A percentile compares a stretch with the other conserved stretches of the same genome.
Evolutionary conservation across 2,113 vertebrate species (phyloP).

Genomic region (Ariopsis seemanni): DNA sequence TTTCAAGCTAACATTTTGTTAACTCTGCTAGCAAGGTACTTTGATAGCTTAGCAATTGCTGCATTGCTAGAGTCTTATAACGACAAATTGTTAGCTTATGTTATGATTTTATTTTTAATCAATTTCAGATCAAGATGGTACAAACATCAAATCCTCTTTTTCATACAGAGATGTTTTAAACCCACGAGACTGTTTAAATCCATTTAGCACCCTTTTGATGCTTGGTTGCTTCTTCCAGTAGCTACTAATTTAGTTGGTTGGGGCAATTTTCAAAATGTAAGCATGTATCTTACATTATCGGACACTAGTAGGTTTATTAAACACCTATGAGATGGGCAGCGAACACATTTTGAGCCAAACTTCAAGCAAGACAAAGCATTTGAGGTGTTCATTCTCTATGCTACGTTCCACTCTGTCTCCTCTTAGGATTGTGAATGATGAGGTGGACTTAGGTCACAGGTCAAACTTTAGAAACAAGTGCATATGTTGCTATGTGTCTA

Average conservation of each 20-base stretch:
- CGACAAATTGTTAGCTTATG: not conserved
- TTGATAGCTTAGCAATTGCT: not conserved
- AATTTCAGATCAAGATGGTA: not conserved
- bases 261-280: not conserved
- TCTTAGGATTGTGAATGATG: not conserved
- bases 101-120: not conserved
- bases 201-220: not conserved
- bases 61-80: too few relatives aligned
- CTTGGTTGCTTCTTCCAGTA: not conserved
- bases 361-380: not conserved
- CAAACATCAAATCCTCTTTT: not conserved
- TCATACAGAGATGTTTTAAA: not conserved
- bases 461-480: slow-evolving; percentile 31
- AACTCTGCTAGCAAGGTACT: not conserved
- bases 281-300: not conserved
- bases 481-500: not conserved
- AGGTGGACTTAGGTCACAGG: slow-evolving; percentile 26
- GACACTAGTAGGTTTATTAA: not conserved
- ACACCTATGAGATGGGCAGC: not conserved
- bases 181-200: not conserved
- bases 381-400: not conserved
- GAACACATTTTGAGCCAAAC: not conserved
- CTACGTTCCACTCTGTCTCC: not conserved
- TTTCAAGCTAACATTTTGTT: not conserved
- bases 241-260: not conserved